Evolutionary conservation across 2,888 invertebrate species (phyloP), one percentile per base, ranked within the genome.

Genomic region (Acrobeloides nanus): DNA sequence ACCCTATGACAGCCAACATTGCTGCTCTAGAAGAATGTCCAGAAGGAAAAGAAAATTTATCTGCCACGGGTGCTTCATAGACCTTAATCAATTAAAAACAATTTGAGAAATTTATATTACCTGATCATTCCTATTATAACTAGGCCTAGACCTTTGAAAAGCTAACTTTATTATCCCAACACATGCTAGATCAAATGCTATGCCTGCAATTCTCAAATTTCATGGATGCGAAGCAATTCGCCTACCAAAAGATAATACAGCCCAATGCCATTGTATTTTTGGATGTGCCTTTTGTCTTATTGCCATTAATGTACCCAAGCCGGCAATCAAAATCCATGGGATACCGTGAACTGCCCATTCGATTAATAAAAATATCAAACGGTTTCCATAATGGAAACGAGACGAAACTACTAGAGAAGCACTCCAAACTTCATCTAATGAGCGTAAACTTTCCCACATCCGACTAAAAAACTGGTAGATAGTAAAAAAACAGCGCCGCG

Each of bases 1-100:
- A 69, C 64, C 49, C 34, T 15, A 72, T 33, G 17, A 82, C 82
- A 3, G 83, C 79, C 20, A 92, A 78, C 73, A 85, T 81, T 4
- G 84, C 81, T 0, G 87, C 83, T 61, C 93, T 78, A 23, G 90
- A 88, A 1, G 88, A 83, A 75, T 95, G 93, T 0, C 92, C 92
- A 0, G 92, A 93, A 10, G 93, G 95, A 74, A 95, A 95, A 38
- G 84, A 83, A 74, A 84, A 93, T 66, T 87, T 84, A 75, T 90
- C 90, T 47, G 61, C 62, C 8, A 67, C 46, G 7, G 68, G 61
- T 20, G 67, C 67, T 24, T 59, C 66, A 40, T 58, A 59, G 20
- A 59, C 27, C 60, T 60, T 32, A 43, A 60, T 35, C 18, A 10
- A 15, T 31, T 6, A 38, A 21, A 45, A 10, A 47, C 29, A 21